Conservation (phyloP, 2,888 invertebrate genomes). For the Conus canariensis region DNA sequence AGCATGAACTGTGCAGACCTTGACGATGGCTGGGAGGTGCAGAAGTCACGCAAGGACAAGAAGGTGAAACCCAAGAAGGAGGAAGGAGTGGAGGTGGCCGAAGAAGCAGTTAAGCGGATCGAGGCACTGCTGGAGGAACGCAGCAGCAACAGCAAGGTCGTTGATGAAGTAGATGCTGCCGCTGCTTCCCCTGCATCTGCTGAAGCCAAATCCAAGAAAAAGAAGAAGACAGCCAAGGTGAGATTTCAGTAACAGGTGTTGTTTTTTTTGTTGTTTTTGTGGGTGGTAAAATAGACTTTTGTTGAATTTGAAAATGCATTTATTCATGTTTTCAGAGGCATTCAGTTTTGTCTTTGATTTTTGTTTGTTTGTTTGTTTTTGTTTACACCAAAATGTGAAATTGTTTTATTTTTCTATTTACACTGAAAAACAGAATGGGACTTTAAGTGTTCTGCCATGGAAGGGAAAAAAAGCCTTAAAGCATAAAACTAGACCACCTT, state of each 20-base stretch:
- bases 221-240: conserved; percentile 48
- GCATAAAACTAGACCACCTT: too few species aligned
- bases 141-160: neutral
- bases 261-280: neutral
- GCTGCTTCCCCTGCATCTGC: neutral
- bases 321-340: too few species aligned
- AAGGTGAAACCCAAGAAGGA: conserved; percentile 54
- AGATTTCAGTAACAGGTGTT: neutral
- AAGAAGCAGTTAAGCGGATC: neutral
- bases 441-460: too few species aligned
- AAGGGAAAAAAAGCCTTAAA: too few species aligned
- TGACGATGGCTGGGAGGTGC: conserved; percentile 59
- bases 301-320: neutral
- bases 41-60: conserved; percentile 65
- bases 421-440: too few species aligned
- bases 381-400: too few species aligned
- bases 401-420: too few species aligned
- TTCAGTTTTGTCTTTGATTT: too few species aligned
- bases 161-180: neutral
- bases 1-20: neutral
- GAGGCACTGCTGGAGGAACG: neutral
- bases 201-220: conserved; percentile 49
- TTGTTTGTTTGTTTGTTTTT: too few species aligned
- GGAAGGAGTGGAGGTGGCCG: neutral
- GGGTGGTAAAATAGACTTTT: neutral